Conservation (phyloP, 2,888 invertebrate genomes). For the Euphydryas editha region DNA sequence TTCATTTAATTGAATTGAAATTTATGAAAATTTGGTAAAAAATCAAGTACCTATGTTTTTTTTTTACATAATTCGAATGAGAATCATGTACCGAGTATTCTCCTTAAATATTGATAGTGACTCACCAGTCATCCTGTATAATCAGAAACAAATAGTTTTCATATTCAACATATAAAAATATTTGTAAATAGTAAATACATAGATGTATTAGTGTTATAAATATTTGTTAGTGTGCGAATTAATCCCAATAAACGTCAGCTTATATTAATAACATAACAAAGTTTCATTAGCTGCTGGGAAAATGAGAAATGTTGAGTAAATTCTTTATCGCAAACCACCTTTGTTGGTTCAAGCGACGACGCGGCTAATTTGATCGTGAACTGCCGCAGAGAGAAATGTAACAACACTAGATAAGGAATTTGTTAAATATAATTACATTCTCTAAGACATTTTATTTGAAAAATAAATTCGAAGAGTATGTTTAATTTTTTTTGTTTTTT, state of each 20-base stretch:
- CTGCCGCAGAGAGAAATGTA: neutral
- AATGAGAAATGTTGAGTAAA: constrained; percentile 10
- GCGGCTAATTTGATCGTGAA: constrained; percentile 13
- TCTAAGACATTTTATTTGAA: neutral
- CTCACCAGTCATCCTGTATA: too few relatives aligned
- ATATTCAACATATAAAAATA: too few relatives aligned
- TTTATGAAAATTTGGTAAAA: too few relatives aligned
- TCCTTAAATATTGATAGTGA: too few relatives aligned
- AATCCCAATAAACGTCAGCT: constrained; percentile 4
- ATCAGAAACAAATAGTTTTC: too few relatives aligned
- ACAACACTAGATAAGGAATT: neutral
- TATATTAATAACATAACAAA: constrained; percentile 5
- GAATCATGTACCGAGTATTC: too few relatives aligned
- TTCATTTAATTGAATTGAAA: too few relatives aligned
- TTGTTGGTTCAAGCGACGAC: constrained; percentile 5
- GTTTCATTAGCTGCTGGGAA: constrained; percentile 6
- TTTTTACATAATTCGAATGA: too few relatives aligned
- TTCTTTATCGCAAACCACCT: constrained; percentile 6
- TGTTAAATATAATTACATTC: neutral
- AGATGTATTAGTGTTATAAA: neutral
- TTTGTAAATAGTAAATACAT: too few relatives aligned
- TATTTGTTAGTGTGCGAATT: neutral
- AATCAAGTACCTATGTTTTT: too few relatives aligned
- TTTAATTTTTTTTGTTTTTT: neutral
- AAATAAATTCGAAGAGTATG: neutral